Conservation (phyloP, 2,797 vertebrate species). For the Loriculus beryllinus region DNA sequence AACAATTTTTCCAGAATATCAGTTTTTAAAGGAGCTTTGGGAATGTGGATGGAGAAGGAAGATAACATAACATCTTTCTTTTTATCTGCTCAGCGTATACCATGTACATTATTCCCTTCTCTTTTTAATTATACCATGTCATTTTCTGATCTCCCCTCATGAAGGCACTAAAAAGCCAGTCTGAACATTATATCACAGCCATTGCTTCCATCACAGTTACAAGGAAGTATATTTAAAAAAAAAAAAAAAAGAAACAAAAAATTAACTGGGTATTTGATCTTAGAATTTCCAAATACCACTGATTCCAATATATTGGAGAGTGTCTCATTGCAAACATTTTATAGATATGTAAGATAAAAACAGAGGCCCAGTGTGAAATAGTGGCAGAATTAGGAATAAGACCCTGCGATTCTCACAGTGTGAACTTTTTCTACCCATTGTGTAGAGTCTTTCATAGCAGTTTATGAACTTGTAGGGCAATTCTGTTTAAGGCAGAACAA, state of each 20-base stretch:
- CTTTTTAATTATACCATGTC: neutral
- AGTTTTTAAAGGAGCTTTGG: neutral
- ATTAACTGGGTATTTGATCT: neutral
- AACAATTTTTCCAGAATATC: neutral
- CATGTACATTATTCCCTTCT: neutral
- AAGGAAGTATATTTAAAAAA: neutral
- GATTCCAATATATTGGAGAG: neutral
- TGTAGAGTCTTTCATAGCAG: neutral
- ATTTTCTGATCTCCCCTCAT: neutral
- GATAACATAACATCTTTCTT: neutral
- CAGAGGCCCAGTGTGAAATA: neutral
- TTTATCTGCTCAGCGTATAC: neutral
- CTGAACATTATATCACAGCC: neutral
- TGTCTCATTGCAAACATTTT: neutral
- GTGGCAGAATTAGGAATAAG: neutral
- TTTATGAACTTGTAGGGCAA: neutral
- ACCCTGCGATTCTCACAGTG: accelerated
- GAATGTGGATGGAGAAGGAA: neutral
- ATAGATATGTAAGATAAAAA: neutral
- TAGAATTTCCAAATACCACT: neutral
- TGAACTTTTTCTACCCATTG: neutral
- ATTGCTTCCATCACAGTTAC: neutral
- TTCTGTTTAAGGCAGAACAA: neutral
- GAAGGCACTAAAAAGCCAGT: neutral
- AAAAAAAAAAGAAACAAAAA: no score